Evolutionary conservation across 2,113 vertebrate genomes (phyloP), one percentile per base, ranked within the genome.

Genomic region (Manacus vitellinus): DNA sequence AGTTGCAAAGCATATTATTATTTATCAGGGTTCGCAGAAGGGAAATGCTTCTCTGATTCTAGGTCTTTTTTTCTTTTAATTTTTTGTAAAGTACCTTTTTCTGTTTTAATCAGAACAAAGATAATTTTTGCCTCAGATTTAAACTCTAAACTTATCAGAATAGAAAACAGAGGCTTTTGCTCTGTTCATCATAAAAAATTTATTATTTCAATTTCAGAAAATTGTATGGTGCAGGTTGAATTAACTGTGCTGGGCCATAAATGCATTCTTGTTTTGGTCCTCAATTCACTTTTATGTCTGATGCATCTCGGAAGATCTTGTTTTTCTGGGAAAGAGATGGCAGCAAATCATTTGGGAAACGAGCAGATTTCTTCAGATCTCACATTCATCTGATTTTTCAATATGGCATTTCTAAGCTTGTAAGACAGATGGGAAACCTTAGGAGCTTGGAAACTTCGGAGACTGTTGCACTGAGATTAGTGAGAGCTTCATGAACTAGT

Each of bases 261-360:
- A 82, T 28, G 33, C 43, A 20, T 75, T 78, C 46, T 79, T 91
- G 46, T 65, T 92, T 94, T 76, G 89, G 88, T 92, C 43, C 43
- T 88, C 80, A 68, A 27, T 94, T 93, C 54, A 62, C 62, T 97
- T 89, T 92, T 51, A 85, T 55, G 46, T 70, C 74, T 95, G 67
- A 82, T 12, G 89, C 81, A 85, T 82, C 55, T 80, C 58, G 28
- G 85, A 88, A 82, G 58, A 79, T 59, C 51, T 66, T 70, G 18
- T 76, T 74, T 70, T 88, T 85, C 78, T 73, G 74, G 39, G 75
- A 90, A 90, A 79, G 78, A 76, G 49, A 83, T 33, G 30, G 46
- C 71, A 89, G 52, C 19, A 88, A 88, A 70, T 73, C 54, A 88
- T 18, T 35, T 70, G 78, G 74, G 78, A 89, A 85, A 76, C 1